Base-by-base conservation (phyloP, 2,113 vertebrate species). In the Edolisoma coerulescens region DNA sequence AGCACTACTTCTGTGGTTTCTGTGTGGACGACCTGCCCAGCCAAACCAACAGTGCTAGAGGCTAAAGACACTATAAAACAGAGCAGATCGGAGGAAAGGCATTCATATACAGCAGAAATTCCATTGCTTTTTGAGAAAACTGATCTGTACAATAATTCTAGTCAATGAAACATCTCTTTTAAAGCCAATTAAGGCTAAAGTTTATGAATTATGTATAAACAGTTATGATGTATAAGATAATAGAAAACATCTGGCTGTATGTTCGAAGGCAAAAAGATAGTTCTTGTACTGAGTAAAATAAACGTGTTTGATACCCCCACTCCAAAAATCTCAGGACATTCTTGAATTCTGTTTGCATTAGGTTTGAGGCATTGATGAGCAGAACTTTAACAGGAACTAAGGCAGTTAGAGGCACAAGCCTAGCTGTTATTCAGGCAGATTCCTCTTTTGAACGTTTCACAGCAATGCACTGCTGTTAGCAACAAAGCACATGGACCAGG, bases 11-110 rank as follows among this genome's bases (percentile, higher is more conserved):
- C 99, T 3, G 99, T 99, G 89, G 99, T 99, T 97, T 99, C 99
- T 4, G 99, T 99, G 98, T 99, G 99, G 54, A 99, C 99, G 13
- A 99, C 99, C 97, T 99, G 99, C 41, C 99, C 99, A 9, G 99
- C 99, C 80, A 99, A 97, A 39, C 99, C 99, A 83, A 99, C 98
- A 1, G 99, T 99, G 97, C 99, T 99, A 87, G 99, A 99, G 35
- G 99, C 99, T 95, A 99, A 98, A 68, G 99, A 99, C 97, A 99
- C 99, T 99, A 96, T 21, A 97, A 97, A 87, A 90, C 71, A 89
- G 96, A 96, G 86, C 74, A 92, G 11, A 87, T 9, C 80, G 73
- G 96, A 86, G 81, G 83, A 96, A 78, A 94, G 60, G 60, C 91
- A 77, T 90, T 96, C 81, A 94, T 19, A 94, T 14, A 71, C 18